These are phyloP conservation scores for Sturmia bella DNA, from an alignment of 2,888 invertebrate genomes.

Conservation along the genomic window DNA sequence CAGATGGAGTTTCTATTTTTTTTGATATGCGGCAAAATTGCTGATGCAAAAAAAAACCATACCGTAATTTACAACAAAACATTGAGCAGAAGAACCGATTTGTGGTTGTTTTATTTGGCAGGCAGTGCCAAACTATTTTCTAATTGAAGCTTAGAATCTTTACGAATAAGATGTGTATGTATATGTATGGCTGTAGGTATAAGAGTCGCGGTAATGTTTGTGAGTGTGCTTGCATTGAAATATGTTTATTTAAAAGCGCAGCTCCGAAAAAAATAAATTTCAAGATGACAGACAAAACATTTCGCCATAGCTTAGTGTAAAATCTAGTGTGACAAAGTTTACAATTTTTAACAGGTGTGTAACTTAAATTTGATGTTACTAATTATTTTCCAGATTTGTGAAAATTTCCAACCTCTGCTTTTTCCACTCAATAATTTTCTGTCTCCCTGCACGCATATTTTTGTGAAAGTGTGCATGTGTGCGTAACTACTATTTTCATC, in stretches of 20 bases:
- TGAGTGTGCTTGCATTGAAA: too few relatives aligned
- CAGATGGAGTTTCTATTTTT: conserved; percentile 4
- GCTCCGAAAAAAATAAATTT: conserved; percentile 7
- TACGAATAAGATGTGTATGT: conserved; percentile 40
- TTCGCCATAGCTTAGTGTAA: conserved; percentile 7
- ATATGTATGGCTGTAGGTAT: not conserved
- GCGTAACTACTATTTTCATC: not conserved
- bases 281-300: conserved; percentile 1
- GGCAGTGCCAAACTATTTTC: conserved; percentile 68
- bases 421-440: not conserved
- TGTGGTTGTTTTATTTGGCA: conserved; percentile 57
- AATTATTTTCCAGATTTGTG: not conserved
- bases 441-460: not conserved
- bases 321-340: too few relatives aligned
- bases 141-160: conserved; percentile 73
- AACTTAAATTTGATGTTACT: not conserved
- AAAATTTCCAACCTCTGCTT: conserved; percentile 4
- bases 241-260: too few relatives aligned
- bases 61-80: not conserved
- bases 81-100: conserved; percentile 30
- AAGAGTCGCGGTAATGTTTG: not conserved
- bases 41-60: not conserved
- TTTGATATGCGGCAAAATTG: too few relatives aligned
- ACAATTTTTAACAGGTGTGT: too few relatives aligned
- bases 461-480: not conserved